phyloP scores from a whole-genome alignment of 1,140 invertebrate genomes.

The Andricus grossulariae region DNA sequence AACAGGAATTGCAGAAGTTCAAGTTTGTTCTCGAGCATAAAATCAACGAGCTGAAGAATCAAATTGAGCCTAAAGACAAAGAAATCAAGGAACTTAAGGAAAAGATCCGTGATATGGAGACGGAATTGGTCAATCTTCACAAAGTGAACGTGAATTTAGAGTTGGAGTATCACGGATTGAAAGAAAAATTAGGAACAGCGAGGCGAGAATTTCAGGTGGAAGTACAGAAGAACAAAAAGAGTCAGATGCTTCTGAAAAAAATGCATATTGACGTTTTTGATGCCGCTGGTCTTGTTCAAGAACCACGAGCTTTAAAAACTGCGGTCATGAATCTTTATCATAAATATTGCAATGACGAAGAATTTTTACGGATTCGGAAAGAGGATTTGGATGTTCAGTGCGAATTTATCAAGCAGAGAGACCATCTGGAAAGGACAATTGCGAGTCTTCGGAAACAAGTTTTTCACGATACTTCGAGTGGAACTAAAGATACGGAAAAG shows the following conservation, averaged over 20 bases:
- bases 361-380: conserved; percentile 79
- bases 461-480: conserved; percentile 67
- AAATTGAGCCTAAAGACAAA: conserved; percentile 88
- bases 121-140: conserved; percentile 83
- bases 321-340: conserved; percentile 85
- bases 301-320: conserved; percentile 85
- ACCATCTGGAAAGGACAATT: conserved; percentile 86
- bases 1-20: conserved; percentile 92
- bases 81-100: conserved; percentile 88
- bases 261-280: conserved; percentile 88
- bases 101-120: conserved; percentile 86
- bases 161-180: conserved; percentile 83
- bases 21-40: conserved; percentile 94
- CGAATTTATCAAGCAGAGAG: conserved; percentile 87
- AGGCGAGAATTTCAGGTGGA: conserved; percentile 84
- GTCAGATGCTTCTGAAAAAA: conserved; percentile 82
- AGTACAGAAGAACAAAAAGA: conserved; percentile 78
- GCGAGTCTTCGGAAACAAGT: conserved; percentile 79
- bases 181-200: conserved; percentile 84
- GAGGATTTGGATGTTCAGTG: conserved; percentile 84
- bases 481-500: conserved; percentile 72
- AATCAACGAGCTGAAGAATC: conserved; percentile 88
- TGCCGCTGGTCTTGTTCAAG: conserved; percentile 84
- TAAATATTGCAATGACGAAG: conserved; percentile 84
- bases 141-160: conserved; percentile 81